Evolutionary conservation across 2,797 vertebrate genomes (phyloP).

Genomic region (Vultur gryphus): DNA sequence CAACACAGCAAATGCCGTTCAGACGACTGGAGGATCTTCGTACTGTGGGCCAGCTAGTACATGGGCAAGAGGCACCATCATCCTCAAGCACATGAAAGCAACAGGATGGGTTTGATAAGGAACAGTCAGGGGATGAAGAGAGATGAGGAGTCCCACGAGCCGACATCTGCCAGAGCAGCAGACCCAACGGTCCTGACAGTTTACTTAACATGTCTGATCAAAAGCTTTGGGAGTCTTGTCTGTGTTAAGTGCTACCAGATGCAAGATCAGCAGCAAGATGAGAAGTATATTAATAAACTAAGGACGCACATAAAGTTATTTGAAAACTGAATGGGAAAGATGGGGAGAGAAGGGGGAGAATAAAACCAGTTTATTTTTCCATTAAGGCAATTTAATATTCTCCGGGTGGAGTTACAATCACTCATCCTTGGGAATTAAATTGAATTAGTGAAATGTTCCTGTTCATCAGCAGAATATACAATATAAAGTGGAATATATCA

Average conservation of each 20-base stretch:
- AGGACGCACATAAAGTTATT: conserved; percentile 24
- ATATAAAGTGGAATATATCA: not conserved
- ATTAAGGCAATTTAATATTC: conserved; percentile 54
- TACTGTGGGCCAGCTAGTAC: not conserved
- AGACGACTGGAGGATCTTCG: fast-evolving
- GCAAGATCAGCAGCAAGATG: conserved; percentile 49
- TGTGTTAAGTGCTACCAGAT: conserved; percentile 46
- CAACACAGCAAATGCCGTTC: not conserved
- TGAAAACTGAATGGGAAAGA: conserved; percentile 35
- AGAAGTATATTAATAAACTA: conserved; percentile 51
- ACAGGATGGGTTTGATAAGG: not conserved
- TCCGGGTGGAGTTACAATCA: not conserved
- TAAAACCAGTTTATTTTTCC: conserved; percentile 54
- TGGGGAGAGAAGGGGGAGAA: not conserved
- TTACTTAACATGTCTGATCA: conserved; percentile 53
- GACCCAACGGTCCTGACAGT: not conserved
- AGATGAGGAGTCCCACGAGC: not conserved
- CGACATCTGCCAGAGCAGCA: conserved; percentile 11
- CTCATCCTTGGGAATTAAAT: conserved; percentile 44
- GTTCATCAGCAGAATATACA: conserved; percentile 5
- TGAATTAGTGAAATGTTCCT: conserved; percentile 2
- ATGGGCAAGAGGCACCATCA: not conserved
- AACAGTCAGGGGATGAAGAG: not conserved
- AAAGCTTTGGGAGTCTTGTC: conserved; percentile 42
- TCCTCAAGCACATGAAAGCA: not conserved